Conservation (phyloP, 2,113 vertebrate genomes). For the Pontoporia blainvillei region DNA sequence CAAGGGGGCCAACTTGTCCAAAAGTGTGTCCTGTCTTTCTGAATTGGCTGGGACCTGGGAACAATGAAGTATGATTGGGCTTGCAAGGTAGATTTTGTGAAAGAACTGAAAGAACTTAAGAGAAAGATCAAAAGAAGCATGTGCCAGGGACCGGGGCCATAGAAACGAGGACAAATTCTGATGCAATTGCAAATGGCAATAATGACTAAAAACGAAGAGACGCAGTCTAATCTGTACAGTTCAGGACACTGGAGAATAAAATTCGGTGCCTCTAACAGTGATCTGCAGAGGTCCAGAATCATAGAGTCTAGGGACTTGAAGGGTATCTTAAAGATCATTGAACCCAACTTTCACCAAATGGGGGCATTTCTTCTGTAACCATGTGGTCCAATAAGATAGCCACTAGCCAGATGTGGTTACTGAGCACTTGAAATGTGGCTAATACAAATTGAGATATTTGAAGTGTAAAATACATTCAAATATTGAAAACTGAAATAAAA, state of each 20-base stretch:
- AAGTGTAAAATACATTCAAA: neutral
- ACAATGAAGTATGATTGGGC: neutral
- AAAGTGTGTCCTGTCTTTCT: conserved; percentile 17
- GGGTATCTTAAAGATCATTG: neutral
- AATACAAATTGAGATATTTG: neutral
- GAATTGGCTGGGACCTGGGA: neutral
- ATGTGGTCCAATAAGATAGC: neutral
- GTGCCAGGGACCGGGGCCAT: neutral
- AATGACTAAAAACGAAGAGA: neutral
- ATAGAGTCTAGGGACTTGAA: neutral
- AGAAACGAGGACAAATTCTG: neutral
- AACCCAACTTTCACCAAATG: neutral
- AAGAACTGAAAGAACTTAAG: neutral
- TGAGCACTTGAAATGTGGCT: neutral
- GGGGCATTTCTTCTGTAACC: neutral
- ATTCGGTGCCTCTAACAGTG: neutral
- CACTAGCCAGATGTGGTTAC: neutral
- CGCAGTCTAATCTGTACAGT: neutral
- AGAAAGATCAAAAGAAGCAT: neutral
- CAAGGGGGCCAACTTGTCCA: neutral
- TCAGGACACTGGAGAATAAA: neutral
- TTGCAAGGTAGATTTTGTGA: neutral
- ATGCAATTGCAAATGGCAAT: neutral
- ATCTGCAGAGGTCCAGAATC: neutral
- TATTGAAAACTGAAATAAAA: neutral